Evolutionary conservation across 37 sponge, comb jelly and placozoan genomes (phyloP).

Genomic region (Beroe forskalii): DNA sequence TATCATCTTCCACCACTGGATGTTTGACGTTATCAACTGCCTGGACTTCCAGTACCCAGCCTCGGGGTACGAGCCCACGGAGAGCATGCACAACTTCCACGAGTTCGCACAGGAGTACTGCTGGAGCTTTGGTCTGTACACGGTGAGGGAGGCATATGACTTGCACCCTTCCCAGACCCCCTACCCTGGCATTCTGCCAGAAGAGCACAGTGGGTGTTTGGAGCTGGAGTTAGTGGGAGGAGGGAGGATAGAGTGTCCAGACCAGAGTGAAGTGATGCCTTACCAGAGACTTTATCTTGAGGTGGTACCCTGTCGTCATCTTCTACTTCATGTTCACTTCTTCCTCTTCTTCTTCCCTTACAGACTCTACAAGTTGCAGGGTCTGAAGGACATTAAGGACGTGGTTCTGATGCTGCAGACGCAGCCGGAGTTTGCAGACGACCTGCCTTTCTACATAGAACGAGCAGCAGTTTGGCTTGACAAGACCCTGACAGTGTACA

Average conservation of each 20-base stretch:
- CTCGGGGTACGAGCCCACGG: background rate
- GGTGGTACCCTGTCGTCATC: background rate
- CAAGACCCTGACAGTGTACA: background rate
- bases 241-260: background rate
- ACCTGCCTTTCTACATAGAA: conserved; percentile 4
- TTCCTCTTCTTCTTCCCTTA: conserved; percentile 27
- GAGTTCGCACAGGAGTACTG: conserved; percentile 49
- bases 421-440: conserved; percentile 3
- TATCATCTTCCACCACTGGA: background rate
- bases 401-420: conserved; percentile 34
- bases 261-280: background rate
- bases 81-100: conserved; percentile 17
- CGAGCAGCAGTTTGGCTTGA: conserved; percentile 11
- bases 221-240: conserved; percentile 28
- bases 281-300: background rate
- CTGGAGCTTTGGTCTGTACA: conserved; percentile 19
- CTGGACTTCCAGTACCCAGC: conserved; percentile 27
- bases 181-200: conserved; percentile 17
- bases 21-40: conserved; percentile 50
- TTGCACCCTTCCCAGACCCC: background rate
- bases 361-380: conserved; percentile 21
- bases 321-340: no score
- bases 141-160: conserved; percentile 23
- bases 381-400: background rate
- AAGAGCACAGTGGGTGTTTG: conserved; percentile 1